phyloP scores from a whole-genome alignment of 2,113 vertebrate species.

The Felis chaus region DNA sequence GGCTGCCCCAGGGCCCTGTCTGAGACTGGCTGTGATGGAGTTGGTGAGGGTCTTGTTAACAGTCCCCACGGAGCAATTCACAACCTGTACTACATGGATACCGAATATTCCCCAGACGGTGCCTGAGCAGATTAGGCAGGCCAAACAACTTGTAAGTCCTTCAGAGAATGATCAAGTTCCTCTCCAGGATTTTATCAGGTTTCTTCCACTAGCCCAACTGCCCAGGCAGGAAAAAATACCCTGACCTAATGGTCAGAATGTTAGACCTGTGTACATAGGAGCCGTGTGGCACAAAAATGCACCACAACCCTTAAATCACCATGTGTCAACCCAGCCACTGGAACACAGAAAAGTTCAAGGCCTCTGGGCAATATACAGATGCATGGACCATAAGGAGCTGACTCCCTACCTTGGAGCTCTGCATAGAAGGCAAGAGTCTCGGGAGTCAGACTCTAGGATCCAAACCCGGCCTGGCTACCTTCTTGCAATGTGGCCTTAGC shows the following conservation, averaged over 20 bases:
- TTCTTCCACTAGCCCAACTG: conserved; percentile 61
- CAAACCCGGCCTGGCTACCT: neutral
- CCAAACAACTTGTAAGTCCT: conserved; percentile 78
- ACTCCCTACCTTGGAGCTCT: neutral
- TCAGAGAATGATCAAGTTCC: conserved; percentile 75
- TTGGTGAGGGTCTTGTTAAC: conserved; percentile 70
- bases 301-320: neutral
- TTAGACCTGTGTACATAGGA: neutral
- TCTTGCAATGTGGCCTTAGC: neutral
- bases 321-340: neutral
- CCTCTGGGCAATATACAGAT: neutral
- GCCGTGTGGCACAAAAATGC: neutral
- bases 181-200: conserved; percentile 78
- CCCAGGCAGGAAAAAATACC: neutral
- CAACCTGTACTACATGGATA: conserved; percentile 73
- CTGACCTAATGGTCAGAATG: neutral
- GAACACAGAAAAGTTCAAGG: neutral
- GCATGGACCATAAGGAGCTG: neutral
- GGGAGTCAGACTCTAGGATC: neutral
- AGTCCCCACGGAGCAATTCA: conserved; percentile 79
- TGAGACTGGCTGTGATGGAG: neutral
- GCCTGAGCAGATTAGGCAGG: conserved; percentile 76
- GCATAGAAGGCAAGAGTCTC: neutral
- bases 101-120: conserved; percentile 79
- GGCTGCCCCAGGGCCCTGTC: conserved; percentile 32